A percentile compares a stretch with the other conserved stretches of the same genome.
These are phyloP conservation scores for Colletes collaris DNA, from an alignment of 2,888 invertebrate genomes.

Conservation along the genomic window DNA sequence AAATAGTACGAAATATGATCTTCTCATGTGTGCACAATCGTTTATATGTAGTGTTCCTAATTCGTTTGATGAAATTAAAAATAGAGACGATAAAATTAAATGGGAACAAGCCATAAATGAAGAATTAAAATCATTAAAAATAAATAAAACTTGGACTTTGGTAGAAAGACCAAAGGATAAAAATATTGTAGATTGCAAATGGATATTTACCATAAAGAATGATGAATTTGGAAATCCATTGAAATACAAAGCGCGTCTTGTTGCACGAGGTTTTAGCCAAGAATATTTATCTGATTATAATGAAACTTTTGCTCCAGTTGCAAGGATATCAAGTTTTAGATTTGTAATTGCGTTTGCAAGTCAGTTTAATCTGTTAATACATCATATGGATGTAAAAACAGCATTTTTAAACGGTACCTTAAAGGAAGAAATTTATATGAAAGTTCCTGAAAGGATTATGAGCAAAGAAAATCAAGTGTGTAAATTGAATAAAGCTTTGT, in stretches of 20 bases:
- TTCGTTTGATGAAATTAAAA: too few species aligned
- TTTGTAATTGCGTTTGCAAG: not conserved
- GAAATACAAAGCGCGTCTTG: not conserved
- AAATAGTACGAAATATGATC: too few species aligned
- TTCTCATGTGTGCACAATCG: too few species aligned
- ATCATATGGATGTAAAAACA: conserved; percentile 1
- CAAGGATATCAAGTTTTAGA: not conserved
- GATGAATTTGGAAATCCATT: too few species aligned
- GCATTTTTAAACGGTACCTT: not conserved
- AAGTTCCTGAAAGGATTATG: not conserved
- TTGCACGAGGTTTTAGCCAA: not conserved
- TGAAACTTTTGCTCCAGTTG: not conserved
- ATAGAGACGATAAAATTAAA: too few species aligned
- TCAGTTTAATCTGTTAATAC: not conserved
- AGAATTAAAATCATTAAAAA: too few species aligned
- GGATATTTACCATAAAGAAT: too few species aligned
- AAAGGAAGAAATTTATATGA: conserved; percentile 3
- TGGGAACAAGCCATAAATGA: too few species aligned
- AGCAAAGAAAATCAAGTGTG: not conserved
- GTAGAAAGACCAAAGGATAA: too few species aligned
- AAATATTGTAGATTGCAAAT: too few species aligned
- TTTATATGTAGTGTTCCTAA: too few species aligned
- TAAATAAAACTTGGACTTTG: too few species aligned
- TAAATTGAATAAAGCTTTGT: not conserved
- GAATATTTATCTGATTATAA: not conserved